Base-by-base conservation (phyloP, 2,888 invertebrate genomes). In the Digitonthophagus gazella region DNA sequence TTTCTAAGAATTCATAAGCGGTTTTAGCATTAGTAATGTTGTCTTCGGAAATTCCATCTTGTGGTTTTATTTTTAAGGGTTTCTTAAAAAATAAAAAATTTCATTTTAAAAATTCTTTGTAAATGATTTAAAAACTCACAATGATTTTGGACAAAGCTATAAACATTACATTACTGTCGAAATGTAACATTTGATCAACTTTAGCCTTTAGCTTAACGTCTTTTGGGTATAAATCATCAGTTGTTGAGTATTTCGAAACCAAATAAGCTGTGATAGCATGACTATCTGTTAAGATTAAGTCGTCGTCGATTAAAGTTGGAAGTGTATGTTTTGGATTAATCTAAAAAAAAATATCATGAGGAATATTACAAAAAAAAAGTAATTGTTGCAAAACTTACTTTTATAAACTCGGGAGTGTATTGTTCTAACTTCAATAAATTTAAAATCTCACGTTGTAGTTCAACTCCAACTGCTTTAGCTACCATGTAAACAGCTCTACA, bases 291-390 rank as follows among this genome's bases (percentile, higher is more conserved):
- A 80, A 65, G 85, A 83, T 69, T 77, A 85, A 86, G 58, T 86
- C 88, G 58, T 85, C 83, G 69, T 85, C 86, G 74, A 86, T 84
- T 54, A 89, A 80, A 11, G 86, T 85, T 4, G 89, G 89, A 57
- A 89, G 79, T 19, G 86, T 85, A 75, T 86, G 87, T 73, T 85
- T 84, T 0, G 88, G 87, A 78, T 87, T 88, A 1, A 86, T 75
- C 88, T 88, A 76, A 3, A 84, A 80, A 58, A 2, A 54, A 22
- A 28, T 8, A 15, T 20, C 54, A 55, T 56, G 19, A 2, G 14
- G 16, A 8, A 28, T 20, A 18, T 19, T 65, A 2, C 15, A 11
- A 70, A 70, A 55, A 57, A n/a, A 16, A 57, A n/a, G 6, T 44
- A 44, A 8, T 8, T 8, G 11, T 44, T 44, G 6, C 11, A 8